Base-by-base conservation (phyloP, 2,888 invertebrate species). In the Ypsolopha sequella region DNA sequence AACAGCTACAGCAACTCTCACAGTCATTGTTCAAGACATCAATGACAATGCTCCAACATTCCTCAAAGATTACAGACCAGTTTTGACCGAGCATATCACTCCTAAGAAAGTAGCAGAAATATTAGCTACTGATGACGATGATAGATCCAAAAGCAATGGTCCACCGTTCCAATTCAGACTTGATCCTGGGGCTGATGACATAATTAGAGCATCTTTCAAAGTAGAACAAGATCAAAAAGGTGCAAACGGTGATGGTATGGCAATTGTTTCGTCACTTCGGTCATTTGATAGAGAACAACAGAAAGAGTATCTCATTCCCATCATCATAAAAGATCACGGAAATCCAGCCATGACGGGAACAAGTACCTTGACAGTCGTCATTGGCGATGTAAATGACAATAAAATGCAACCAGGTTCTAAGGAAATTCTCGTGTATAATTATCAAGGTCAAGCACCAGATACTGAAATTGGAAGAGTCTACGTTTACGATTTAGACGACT, bases 341-440 rank as follows among this genome's bases (percentile, higher is more conserved):
- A 95, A 95, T 60, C 97, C 97, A n/a, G 93, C 95, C 0, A 95
- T 97, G 95, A 96, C 96, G 11, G 98, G 97, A 57, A 98, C 98
- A 8, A 96, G 96, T 68, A 98, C 97, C 0, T 85, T 99, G 39
- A 98, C 97, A 0, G 96, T 99, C 34, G 95, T 98, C 49, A 98
- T 99, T 63, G 98, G 98, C 24, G 99, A 99, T 79, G 94, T 95
- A 24, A 99, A 99, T 76, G 99, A 99, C 75, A 98, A 99, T 79
- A 96, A 97, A 84, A 99, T 99, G 96, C 95, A 95, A 70, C 96
- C 98, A 0, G 99, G 99, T 1, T 93, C 95, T 6, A 99, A 99
- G 87, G 95, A 97, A 59, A 97, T 99, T 66, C 95, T 97, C 70
- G 97, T 98, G 2, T 99, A 99, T 80, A 98, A 97, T 80, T 99